These are phyloP conservation scores for Oncorhynchus kisutch DNA, from an alignment of 2,113 vertebrate species.

Conservation along the genomic window DNA sequence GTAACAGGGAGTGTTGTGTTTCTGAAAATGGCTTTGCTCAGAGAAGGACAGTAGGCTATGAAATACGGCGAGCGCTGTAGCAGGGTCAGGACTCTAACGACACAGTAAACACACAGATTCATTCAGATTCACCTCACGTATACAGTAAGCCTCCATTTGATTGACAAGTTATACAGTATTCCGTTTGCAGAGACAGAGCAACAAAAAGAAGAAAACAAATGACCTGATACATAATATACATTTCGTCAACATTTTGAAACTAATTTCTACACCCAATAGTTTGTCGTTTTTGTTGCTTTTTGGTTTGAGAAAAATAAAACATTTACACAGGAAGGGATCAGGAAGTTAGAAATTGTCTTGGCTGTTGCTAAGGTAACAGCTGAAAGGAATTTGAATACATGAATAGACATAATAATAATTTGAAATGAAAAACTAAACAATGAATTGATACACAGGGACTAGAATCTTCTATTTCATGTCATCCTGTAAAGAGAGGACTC, in stretches of 20 bases:
- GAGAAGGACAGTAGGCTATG: neutral
- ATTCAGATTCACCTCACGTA: slow-evolving; percentile 7
- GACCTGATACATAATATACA: slow-evolving; percentile 42
- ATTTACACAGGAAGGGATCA: slow-evolving; percentile 30
- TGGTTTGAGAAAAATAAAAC: slow-evolving; percentile 35
- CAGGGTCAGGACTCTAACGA: neutral
- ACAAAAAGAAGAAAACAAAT: slow-evolving; percentile 26
- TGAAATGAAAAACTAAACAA: slow-evolving; percentile 14
- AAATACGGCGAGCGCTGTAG: slow-evolving; percentile 13
- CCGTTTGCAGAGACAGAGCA: slow-evolving; percentile 32
- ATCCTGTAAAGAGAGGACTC: neutral
- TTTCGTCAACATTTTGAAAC: slow-evolving; percentile 30
- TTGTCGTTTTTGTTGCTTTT: slow-evolving; percentile 32
- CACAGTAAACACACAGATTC: slow-evolving; percentile 14
- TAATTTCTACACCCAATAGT: slow-evolving; percentile 55
- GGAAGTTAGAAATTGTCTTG: slow-evolving; percentile 22
- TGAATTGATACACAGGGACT: neutral
- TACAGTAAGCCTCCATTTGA: slow-evolving; percentile 15
- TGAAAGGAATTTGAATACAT: slow-evolving; percentile 24
- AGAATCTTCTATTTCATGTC: too few species aligned
- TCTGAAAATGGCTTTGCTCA: slow-evolving; percentile 8
- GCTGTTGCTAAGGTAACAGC: slow-evolving; percentile 25
- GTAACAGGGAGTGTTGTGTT: neutral
- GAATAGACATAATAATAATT: slow-evolving; percentile 17
- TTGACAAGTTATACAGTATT: slow-evolving; percentile 18